A percentile compares a stretch with the other conserved stretches of the same genome.
Evolutionary conservation across 2,888 invertebrate genomes (phyloP).

Genomic region (Encarsia formosa): DNA sequence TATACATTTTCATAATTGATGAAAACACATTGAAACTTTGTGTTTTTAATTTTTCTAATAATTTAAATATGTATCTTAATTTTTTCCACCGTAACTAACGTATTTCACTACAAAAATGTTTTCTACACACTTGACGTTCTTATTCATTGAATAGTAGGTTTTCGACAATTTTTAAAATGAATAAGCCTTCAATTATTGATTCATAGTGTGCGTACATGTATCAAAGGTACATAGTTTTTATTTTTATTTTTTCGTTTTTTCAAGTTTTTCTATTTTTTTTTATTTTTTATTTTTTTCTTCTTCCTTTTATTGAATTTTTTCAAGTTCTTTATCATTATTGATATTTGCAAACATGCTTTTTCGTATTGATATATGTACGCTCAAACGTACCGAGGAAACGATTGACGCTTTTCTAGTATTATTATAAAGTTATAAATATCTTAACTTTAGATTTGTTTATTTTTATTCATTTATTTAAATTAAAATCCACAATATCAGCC

Average conservation of each 20-base stretch:
- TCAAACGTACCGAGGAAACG: slow-evolving; percentile 9
- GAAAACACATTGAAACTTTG: background rate
- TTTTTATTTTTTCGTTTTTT: background rate
- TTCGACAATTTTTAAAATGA: slow-evolving; percentile 9
- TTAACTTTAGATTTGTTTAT: slow-evolving; percentile 7
- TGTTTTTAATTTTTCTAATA: background rate
- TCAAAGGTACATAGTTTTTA: no score
- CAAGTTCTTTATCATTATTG: slow-evolving; percentile 4
- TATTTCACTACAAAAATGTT: slow-evolving; percentile 9
- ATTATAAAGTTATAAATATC: slow-evolving; percentile 4
- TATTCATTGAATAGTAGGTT: slow-evolving; percentile 4
- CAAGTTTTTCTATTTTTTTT: background rate
- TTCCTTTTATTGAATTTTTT: background rate
- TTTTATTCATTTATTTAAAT: background rate
- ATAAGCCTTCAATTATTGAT: no score
- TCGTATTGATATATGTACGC: slow-evolving; percentile 7
- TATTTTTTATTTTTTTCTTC: no score
- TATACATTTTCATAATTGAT: background rate
- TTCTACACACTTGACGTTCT: slow-evolving; percentile 7
- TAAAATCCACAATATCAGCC: slow-evolving; percentile 24
- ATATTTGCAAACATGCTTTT: slow-evolving; percentile 11
- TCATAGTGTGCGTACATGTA: no score
- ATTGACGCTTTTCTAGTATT: slow-evolving; percentile 9
- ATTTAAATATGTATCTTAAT: slow-evolving; percentile 7
- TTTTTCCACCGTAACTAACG: slow-evolving; percentile 9